A percentile compares a stretch with the other conserved stretches of the same genome.
Evolutionary conservation across 2,113 vertebrate species (phyloP).

Genomic region (Leiothrix lutea): DNA sequence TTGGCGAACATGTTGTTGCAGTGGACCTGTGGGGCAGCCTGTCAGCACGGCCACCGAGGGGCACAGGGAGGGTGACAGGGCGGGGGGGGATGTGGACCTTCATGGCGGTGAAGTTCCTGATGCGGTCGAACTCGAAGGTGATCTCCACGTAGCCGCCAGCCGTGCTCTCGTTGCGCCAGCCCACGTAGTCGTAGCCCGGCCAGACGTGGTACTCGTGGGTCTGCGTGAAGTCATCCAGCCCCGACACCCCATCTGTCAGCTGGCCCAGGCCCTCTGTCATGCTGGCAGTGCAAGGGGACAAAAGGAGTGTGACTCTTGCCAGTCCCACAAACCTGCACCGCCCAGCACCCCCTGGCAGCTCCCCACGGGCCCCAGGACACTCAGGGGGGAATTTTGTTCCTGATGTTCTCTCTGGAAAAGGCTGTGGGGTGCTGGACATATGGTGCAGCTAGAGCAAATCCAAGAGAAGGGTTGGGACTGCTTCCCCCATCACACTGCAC

Average conservation of each 20-base stretch:
- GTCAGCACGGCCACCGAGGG: not conserved
- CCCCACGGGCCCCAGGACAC: not conserved
- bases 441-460: not conserved
- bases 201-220: slow-evolving; percentile 89
- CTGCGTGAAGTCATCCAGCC: slow-evolving; percentile 91
- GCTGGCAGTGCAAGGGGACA: slow-evolving; percentile 41
- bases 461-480: not conserved
- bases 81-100: slow-evolving; percentile 73
- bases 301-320: not conserved
- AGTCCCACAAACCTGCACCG: not conserved
- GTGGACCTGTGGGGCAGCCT: slow-evolving; percentile 81
- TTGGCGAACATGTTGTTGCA: slow-evolving; percentile 95
- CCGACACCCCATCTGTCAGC: slow-evolving; percentile 90
- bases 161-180: slow-evolving; percentile 91
- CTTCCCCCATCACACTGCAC: not conserved
- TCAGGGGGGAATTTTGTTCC: not conserved
- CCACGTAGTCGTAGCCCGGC: slow-evolving; percentile 95
- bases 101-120: slow-evolving; percentile 95
- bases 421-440: not conserved
- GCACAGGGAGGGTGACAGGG: accelerated
- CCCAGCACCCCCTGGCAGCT: not conserved
- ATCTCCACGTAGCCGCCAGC: slow-evolving; percentile 87
- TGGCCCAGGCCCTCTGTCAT: slow-evolving; percentile 93
- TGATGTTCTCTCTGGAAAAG: not conserved
- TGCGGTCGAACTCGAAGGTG: slow-evolving; percentile 90